These are phyloP conservation scores for Tringa solitaria DNA, from an alignment of 2,113 vertebrate species.

Conservation along the genomic window DNA sequence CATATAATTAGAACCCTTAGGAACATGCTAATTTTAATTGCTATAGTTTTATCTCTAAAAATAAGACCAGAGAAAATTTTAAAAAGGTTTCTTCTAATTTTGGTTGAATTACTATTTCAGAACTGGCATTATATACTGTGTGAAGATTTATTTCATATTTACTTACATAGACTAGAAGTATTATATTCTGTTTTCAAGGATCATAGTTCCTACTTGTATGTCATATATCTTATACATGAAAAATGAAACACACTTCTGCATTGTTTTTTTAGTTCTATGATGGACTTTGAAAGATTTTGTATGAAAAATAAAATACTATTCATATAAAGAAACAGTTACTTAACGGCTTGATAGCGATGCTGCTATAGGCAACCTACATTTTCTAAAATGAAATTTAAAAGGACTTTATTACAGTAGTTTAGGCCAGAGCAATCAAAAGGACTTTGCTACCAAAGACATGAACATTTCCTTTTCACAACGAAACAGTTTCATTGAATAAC, in stretches of 20 bases:
- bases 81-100: not conserved
- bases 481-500: not conserved
- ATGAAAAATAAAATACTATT: not conserved
- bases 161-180: not conserved
- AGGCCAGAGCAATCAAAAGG: not conserved
- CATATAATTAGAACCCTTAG: not conserved
- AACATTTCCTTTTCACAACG: not conserved
- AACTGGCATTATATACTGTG: not conserved
- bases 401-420: not conserved
- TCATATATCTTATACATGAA: not conserved
- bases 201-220: not conserved
- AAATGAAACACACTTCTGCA: not conserved
- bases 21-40: not conserved
- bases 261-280: not conserved
- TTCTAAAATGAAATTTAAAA: not conserved
- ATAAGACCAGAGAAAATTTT: not conserved
- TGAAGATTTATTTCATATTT: not conserved
- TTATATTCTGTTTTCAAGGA: not conserved
- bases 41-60: not conserved
- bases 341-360: not conserved
- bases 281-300: not conserved
- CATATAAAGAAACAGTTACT: not conserved
- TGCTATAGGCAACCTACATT: not conserved
- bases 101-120: not conserved
- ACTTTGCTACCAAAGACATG: not conserved